These are phyloP conservation scores for Equus przewalskii DNA, from an alignment of 2,113 vertebrate genomes.

Conservation along the genomic window DNA sequence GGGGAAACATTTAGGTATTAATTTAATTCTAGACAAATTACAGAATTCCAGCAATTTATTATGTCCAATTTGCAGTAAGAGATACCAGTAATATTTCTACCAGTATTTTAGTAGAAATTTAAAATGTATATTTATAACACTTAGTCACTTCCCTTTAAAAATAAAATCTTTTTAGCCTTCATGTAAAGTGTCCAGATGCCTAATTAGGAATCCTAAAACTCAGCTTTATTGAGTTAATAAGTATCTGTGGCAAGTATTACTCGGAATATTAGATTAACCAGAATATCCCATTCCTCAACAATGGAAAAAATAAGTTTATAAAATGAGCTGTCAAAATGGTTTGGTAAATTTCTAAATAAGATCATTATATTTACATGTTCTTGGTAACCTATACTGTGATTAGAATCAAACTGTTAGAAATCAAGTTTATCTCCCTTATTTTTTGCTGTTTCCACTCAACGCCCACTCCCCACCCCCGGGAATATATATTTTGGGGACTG, in stretches of 20 bases:
- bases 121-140: slow-evolving; percentile 62
- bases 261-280: slow-evolving; percentile 34
- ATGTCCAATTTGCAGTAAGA: slow-evolving; percentile 53
- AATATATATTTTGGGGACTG: background rate
- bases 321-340: slow-evolving; percentile 29
- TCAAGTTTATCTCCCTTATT: background rate
- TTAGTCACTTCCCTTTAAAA: slow-evolving; percentile 71
- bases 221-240: slow-evolving; percentile 69
- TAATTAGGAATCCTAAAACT: slow-evolving; percentile 63
- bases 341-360: slow-evolving; percentile 38
- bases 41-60: slow-evolving; percentile 59
- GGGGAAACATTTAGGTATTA: background rate
- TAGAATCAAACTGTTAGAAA: background rate
- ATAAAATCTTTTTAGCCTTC: slow-evolving; percentile 56
- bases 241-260: background rate
- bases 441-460: background rate
- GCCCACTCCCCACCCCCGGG: background rate
- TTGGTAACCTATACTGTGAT: background rate
- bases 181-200: slow-evolving; percentile 51
- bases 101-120: slow-evolving; percentile 61
- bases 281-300: slow-evolving; percentile 47
- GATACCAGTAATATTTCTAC: slow-evolving; percentile 55
- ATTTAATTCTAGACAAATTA: slow-evolving; percentile 63
- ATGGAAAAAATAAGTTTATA: slow-evolving; percentile 55
- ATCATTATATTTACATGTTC: slow-evolving; percentile 38